phyloP scores from a whole-genome alignment of 2,113 vertebrate genomes.

The Electrona antarctica region DNA sequence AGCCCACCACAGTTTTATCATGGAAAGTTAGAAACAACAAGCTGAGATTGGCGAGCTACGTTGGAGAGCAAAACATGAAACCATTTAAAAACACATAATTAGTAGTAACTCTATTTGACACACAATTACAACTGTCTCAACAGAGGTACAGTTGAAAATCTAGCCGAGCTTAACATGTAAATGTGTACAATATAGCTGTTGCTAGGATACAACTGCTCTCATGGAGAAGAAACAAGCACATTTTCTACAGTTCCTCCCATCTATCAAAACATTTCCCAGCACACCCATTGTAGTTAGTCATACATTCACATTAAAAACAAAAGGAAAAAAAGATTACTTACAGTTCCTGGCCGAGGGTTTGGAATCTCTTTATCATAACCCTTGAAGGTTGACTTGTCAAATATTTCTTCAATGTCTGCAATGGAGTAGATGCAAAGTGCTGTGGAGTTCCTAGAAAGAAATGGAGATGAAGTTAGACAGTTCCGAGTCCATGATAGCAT shows the following conservation, averaged over 20 bases:
- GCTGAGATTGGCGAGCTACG: too few relatives aligned
- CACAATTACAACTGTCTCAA: too few relatives aligned
- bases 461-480: conserved; percentile 4
- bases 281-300: too few relatives aligned
- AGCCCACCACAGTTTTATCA: too few relatives aligned
- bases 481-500: neutral
- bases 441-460: conserved; percentile 84
- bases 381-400: conserved; percentile 84
- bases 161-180: neutral
- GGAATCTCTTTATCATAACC: conserved; percentile 76
- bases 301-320: too few relatives aligned
- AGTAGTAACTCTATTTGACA: too few relatives aligned
- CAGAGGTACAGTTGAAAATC: conserved; percentile 26
- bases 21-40: too few relatives aligned
- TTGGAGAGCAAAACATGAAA: too few relatives aligned
- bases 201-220: neutral
- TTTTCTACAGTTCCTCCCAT: conserved; percentile 23
- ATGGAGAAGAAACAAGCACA: neutral
- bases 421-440: conserved; percentile 89
- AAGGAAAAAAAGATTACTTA: conserved; percentile 58
- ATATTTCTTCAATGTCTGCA: conserved; percentile 82
- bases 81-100: too few relatives aligned
- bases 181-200: neutral
- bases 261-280: neutral
- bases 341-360: conserved; percentile 84